Evolutionary conservation across 2,888 invertebrate species (phyloP).

Genomic region (Phoronis australis): DNA sequence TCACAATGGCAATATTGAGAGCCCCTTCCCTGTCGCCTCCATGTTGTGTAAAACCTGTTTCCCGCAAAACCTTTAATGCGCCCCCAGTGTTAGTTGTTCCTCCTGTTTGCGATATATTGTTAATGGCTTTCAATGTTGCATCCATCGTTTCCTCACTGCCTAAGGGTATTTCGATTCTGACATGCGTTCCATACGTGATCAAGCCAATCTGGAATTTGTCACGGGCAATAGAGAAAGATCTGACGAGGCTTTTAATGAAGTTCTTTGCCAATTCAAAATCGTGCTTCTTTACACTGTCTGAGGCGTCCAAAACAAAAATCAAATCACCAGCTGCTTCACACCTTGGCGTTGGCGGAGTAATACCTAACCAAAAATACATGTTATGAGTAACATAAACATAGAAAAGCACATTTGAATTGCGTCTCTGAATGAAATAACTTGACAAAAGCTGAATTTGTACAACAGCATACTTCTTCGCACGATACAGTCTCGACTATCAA

Average conservation of each 20-base stretch:
- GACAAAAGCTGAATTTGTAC: too few relatives aligned
- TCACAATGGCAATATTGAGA: constrained; percentile 29
- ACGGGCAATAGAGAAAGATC: constrained; percentile 14
- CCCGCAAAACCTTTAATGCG: constrained; percentile 21
- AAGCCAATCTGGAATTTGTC: constrained; percentile 26
- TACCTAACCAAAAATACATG: too few relatives aligned
- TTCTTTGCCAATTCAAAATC: constrained; percentile 25
- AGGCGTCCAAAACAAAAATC: constrained; percentile 29
- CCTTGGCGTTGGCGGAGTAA: too few relatives aligned
- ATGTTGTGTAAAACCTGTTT: constrained; percentile 21
- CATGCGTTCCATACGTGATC: constrained; percentile 20
- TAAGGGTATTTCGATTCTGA: too few relatives aligned
- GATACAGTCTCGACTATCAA: too few relatives aligned
- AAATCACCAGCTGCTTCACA: too few relatives aligned
- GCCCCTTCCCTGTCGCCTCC: constrained; percentile 33
- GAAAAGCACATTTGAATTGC: too few relatives aligned
- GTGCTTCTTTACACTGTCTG: constrained; percentile 25
- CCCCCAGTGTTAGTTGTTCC: constrained; percentile 27
- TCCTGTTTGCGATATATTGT: constrained; percentile 11
- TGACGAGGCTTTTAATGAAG: constrained; percentile 24
- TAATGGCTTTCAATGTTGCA: constrained; percentile 14
- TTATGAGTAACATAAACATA: too few relatives aligned
- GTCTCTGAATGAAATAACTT: too few relatives aligned
- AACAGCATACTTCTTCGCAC: too few relatives aligned
- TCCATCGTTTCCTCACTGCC: constrained; percentile 10